Base-by-base conservation (phyloP, 92 coral and sea anemone genomes). In the Isaurus tuberculatus region DNA sequence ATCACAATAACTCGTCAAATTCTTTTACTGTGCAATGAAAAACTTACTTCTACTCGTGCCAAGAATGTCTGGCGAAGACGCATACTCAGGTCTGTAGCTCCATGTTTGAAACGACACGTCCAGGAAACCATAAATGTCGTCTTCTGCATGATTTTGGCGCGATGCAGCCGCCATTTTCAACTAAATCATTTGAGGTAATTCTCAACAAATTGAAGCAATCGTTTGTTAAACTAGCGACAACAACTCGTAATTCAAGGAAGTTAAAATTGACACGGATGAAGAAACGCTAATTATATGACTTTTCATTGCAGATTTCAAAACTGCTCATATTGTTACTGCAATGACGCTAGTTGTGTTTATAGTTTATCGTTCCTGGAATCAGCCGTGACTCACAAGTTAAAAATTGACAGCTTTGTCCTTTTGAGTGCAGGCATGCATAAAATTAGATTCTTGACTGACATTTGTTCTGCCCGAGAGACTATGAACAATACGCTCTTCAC, bases 1-100 rank as follows among this genome's bases (percentile, higher is more conserved):
- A 49, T 28, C 4, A 44, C 3, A 46, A 77, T 67, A 77, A 77
- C 58, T 64, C 34, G 34, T 33, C 22, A 77, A 37, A 58, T 29
- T 58, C 70, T 23, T 37, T 25, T 11, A 58, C 32, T 22, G 16
- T 11, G 11, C 51, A 16, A 77, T 14, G 58, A 46, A 11, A 37
- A 77, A 87, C 94, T 91, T 83, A 93, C 98, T 72, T 75, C 90
- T 93, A 46, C 75, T 69, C 16, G 83, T 26, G 20, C 87, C 86
- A 28, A 85, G 91, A 29, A 82, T 74, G 74, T 93, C 91, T 44
- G 98, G 87, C 29, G 89, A 86, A 6, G 93, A 91, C 17, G 98
- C 87, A 79, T 93, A 93, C 71, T 93, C 98, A 1, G 98, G 98
- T 13, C 98, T 90, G 84, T 93, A 93, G 65, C 95, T 93, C 49